phyloP scores from a whole-genome alignment of 1,140 invertebrate species.

The Drosophila arizonae region DNA sequence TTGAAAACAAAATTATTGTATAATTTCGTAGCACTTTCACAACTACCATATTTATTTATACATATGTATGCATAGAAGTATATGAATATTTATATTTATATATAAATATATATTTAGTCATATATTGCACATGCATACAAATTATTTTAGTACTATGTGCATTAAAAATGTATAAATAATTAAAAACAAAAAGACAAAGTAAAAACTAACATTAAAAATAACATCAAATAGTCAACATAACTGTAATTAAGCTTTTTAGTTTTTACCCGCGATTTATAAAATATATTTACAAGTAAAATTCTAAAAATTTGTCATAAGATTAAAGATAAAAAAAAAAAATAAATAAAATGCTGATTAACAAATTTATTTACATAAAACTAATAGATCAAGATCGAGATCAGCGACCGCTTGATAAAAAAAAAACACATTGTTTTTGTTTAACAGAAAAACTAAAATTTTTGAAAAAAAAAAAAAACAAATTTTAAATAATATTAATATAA shows the following conservation, averaged over 20 bases:
- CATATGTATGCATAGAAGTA: background rate
- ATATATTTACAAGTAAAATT: conserved; percentile 63
- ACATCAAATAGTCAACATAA: conserved; percentile 52
- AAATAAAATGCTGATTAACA: conserved; percentile 44
- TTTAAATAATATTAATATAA: conserved; percentile 54
- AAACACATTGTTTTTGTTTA: conserved; percentile 50
- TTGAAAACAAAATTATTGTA: conserved; percentile 47
- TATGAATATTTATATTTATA: conserved; percentile 5
- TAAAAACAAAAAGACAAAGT: conserved; percentile 31
- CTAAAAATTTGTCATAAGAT: conserved; percentile 54
- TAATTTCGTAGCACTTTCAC: conserved; percentile 69
- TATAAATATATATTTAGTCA: conserved; percentile 17
- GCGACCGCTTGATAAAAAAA: conserved; percentile 49
- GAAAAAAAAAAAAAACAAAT: conserved; percentile 36
- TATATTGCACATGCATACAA: conserved; percentile 31
- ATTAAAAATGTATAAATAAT: conserved; percentile 57
- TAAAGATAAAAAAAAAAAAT: conserved; percentile 26
- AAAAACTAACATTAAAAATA: conserved; percentile 27
- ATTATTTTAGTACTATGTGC: conserved; percentile 42
- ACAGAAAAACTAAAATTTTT: conserved; percentile 37
- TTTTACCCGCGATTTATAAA: conserved; percentile 77
- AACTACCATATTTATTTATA: conserved; percentile 38
- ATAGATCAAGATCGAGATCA: conserved; percentile 44
- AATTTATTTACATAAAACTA: conserved; percentile 51
- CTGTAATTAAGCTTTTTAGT: conserved; percentile 65